Base-by-base conservation (phyloP, 2,888 invertebrate species). In the Uloborus plumipes region DNA sequence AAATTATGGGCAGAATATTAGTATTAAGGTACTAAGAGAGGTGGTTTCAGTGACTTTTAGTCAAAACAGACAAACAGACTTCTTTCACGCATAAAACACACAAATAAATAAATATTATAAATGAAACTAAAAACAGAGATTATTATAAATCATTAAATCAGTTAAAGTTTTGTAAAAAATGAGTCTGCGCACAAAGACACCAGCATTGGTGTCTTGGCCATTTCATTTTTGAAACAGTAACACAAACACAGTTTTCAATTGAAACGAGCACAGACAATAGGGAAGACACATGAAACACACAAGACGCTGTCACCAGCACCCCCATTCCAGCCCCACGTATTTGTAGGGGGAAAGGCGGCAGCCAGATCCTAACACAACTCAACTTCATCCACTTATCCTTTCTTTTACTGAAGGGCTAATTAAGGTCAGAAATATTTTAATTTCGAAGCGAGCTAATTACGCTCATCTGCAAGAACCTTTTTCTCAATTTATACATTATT, bases 281-380 rank as follows among this genome's bases (percentile, higher is more conserved):
- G 83, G 77, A 65, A 65, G 62, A 74, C 50, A 80, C 71, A 74
- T 74, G 72, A 73, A 70, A 83, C 75, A 77, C 67, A 64, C 61
- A 77, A 83, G 83, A 83, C 83, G 53, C 59, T 83, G 83, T 83
- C 83, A 83, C 83, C 83, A 83, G 83, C 83, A 77, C 67, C 76
- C 77, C 83, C 83, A 67, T 83, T 83, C 73, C 73, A 20, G 75
- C 76, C 83, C 83, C 83, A 83, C 83, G 73, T 64, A 67, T 83
- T 66, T 59, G 77, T 64, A 71, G 83, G 73, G 83, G 83, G 65
- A 77, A 76, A 75, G 83, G 82, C 66, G 75, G 77, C 83, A 77
- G 83, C 83, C 83, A 83, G 82, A 81, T 75, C 81, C 22, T 47
- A 65, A 70, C 69, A 49, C 39, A 39, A 39, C 39, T 11, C 39